Evolutionary conservation across 2,888 invertebrate genomes (phyloP).

Genomic region (Psylliodes chrysocephalus): DNA sequence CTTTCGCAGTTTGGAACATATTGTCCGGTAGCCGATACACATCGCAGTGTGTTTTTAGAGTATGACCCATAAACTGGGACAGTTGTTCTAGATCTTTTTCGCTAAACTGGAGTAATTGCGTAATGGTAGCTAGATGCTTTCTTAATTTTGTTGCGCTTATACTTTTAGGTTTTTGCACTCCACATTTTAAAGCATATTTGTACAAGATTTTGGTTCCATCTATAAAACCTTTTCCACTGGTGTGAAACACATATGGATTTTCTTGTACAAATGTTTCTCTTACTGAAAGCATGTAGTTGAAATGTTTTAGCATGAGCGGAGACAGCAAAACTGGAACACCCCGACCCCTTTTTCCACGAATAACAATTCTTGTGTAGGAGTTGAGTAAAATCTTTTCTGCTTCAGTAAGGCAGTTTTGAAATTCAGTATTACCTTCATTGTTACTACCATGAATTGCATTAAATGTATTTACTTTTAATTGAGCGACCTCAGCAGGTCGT

Average conservation of each 20-base stretch:
- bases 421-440: conserved; percentile 26
- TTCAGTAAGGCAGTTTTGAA: conserved; percentile 40
- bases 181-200: too few relatives aligned
- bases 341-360: neutral
- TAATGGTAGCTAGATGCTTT: too few relatives aligned
- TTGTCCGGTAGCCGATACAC: too few relatives aligned
- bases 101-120: too few relatives aligned
- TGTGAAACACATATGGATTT: neutral
- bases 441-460: conserved; percentile 37
- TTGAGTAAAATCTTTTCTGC: conserved; percentile 37
- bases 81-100: too few relatives aligned
- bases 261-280: neutral
- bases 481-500: conserved; percentile 42
- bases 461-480: conserved; percentile 35
- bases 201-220: neutral
- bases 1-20: too few relatives aligned
- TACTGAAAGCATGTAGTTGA: neutral
- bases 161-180: too few relatives aligned
- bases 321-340: neutral
- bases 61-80: too few relatives aligned
- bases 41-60: too few relatives aligned
- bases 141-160: too few relatives aligned
- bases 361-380: neutral
- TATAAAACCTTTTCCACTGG: neutral
- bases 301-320: neutral